Conservation (phyloP, 2,797 vertebrate genomes). For the Cossypha polioptera region DNA sequence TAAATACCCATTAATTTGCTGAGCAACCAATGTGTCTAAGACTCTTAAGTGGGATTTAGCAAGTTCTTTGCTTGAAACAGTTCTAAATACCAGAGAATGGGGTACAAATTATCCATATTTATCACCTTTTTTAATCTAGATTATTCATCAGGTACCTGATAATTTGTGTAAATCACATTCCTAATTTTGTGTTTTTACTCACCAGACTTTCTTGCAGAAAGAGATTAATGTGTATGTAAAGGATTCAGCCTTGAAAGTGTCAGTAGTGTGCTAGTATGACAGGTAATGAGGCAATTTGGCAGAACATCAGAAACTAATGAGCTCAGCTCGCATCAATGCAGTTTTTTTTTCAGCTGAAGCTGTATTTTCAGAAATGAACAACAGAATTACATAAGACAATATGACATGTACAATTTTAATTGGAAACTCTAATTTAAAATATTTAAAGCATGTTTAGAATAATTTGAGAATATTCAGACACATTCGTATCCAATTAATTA, state of each 20-base stretch:
- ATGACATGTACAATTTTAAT: slow-evolving; percentile 76
- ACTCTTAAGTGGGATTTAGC: not conserved
- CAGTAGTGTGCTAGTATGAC: slow-evolving; percentile 54
- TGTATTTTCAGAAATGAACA: slow-evolving; percentile 56
- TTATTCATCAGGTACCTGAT: slow-evolving; percentile 33
- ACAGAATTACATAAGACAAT: slow-evolving; percentile 71
- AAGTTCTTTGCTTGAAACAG: not conserved
- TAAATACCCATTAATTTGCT: not conserved
- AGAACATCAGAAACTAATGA: slow-evolving; percentile 78
- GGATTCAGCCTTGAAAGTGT: slow-evolving; percentile 49
- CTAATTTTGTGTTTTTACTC: slow-evolving; percentile 40
- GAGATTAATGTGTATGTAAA: slow-evolving; percentile 37
- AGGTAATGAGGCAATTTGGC: slow-evolving; percentile 78
- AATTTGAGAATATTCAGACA: slow-evolving; percentile 66
- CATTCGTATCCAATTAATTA: slow-evolving; percentile 70
- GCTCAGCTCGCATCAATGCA: slow-evolving; percentile 68
- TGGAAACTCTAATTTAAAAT: slow-evolving; percentile 73
- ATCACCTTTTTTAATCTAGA: not conserved
- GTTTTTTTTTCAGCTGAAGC: slow-evolving; percentile 50
- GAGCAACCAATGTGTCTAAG: not conserved
- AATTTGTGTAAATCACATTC: slow-evolving; percentile 38
- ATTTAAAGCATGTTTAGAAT: slow-evolving; percentile 74
- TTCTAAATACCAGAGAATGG: not conserved
- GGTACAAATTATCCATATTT: not conserved
- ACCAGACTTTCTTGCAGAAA: slow-evolving; percentile 44